These are phyloP conservation scores for Nanger granti DNA, from an alignment of 2,113 vertebrate species.

Conservation along the genomic window DNA sequence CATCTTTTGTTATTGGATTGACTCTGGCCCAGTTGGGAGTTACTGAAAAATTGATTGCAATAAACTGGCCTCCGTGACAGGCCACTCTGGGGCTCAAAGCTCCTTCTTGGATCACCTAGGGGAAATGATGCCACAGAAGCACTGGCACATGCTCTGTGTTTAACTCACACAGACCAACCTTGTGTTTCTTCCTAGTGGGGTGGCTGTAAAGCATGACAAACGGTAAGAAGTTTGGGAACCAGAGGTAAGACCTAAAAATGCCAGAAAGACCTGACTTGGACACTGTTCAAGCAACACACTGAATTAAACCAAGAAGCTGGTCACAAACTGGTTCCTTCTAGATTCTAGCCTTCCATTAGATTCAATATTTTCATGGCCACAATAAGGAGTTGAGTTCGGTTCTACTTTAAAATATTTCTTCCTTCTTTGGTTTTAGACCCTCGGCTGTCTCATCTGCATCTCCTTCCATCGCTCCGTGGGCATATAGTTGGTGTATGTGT, in stretches of 20 bases:
- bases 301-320: constrained; percentile 48
- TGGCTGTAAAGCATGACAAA: constrained; percentile 49
- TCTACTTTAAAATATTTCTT: not conserved
- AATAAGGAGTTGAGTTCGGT: not conserved
- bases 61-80: constrained; percentile 47
- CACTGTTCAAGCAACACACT: constrained; percentile 51
- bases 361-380: not conserved
- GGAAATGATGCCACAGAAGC: constrained; percentile 41
- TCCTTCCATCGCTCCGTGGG: not conserved
- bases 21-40: constrained; percentile 45
- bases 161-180: constrained; percentile 40
- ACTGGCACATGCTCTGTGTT: not conserved
- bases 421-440: not conserved
- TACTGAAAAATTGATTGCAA: constrained; percentile 59
- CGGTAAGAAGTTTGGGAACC: constrained; percentile 40
- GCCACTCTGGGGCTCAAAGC: constrained; percentile 9
- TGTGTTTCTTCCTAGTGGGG: constrained; percentile 46
- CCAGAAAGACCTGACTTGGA: constrained; percentile 49
- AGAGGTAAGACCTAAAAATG: constrained; percentile 21
- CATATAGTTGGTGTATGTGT: accelerated
- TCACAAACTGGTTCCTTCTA: constrained; percentile 20
- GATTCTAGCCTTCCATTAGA: not conserved
- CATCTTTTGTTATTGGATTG: constrained; percentile 62
- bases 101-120: constrained; percentile 48
- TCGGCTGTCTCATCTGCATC: too few relatives aligned